Base-by-base conservation (phyloP, 2,888 invertebrate genomes). In the Didymodactylos carnosus region DNA sequence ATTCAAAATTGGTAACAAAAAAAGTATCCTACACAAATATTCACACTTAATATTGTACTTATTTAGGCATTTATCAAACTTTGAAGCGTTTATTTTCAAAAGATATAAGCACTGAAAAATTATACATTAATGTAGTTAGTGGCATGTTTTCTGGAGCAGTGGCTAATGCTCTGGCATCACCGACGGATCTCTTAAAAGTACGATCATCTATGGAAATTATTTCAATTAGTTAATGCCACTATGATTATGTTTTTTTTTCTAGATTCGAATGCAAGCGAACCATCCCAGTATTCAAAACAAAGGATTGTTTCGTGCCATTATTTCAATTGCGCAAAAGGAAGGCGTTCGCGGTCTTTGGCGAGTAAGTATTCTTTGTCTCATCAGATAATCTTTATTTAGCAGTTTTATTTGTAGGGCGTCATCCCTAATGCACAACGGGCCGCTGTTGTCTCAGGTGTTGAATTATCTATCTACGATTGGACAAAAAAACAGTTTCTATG, bases 1-100 rank as follows among this genome's bases (percentile, higher is more conserved):
- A 43, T 91, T 94, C 77, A 94, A 94, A 85, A 94, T 94, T 82
- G 94, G 94, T n/a, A n/a, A n/a, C n/a, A n/a, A n/a, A n/a, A n/a
- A n/a, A n/a, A n/a, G n/a, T n/a, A n/a, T n/a, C 78, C 91, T 92
- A 16, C 94, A 94, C 84, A 93, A 94, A 82, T 89, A 91, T 2
- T 84, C 94, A 78, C 93, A 94, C 84, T 62, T 40, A 40, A 62
- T 69, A 13, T 23, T 71, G 8, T 71, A 35, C 41, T 35, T 39
- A 35, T 35, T n/a, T 19, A 51, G 51, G 23, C 25, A 49, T 73
- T 40, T 70, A 40, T 70, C 39, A 62, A 62, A 29, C 19, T n/a
- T 39, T 70, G 13, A 40, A 70, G 14, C 70, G 39, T 19, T 0
- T 40, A 8, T 35, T 73, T 39, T 27, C 19, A 10, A 40, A 69